Evolutionary conservation across 1,140 invertebrate genomes (phyloP).

Genomic region (Papilio helenus): DNA sequence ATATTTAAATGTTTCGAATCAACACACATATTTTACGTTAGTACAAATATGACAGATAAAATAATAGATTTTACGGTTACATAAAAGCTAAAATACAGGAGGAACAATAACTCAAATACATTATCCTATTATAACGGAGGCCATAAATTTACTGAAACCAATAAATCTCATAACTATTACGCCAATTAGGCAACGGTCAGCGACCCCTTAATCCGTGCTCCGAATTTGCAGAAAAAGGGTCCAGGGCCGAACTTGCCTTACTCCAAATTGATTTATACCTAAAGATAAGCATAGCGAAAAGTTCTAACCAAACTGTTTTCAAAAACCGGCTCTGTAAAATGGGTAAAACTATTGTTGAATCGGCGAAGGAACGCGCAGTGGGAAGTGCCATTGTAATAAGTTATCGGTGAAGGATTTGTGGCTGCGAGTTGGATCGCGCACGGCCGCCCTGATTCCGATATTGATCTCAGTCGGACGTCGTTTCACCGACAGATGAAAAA

Average conservation of each 20-base stretch:
- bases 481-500: slow-evolving; percentile 54
- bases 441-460: slow-evolving; percentile 69
- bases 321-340: slow-evolving; percentile 43
- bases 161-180: slow-evolving; percentile 79
- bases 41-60: background rate
- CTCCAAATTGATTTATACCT: slow-evolving; percentile 77
- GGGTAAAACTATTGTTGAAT: slow-evolving; percentile 56
- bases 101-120: slow-evolving; percentile 39
- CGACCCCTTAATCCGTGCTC: slow-evolving; percentile 66
- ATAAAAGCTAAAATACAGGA: background rate
- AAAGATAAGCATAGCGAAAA: slow-evolving; percentile 71
- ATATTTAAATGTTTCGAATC: background rate
- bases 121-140: slow-evolving; percentile 52
- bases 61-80: background rate
- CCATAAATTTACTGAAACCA: slow-evolving; percentile 54
- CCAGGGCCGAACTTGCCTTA: slow-evolving; percentile 63
- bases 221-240: slow-evolving; percentile 68
- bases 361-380: slow-evolving; percentile 38
- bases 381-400: slow-evolving; percentile 59
- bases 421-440: slow-evolving; percentile 60
- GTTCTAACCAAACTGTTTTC: slow-evolving; percentile 45
- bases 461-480: slow-evolving; percentile 63
- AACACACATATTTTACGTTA: background rate
- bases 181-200: slow-evolving; percentile 76
- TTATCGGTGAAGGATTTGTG: slow-evolving; percentile 62